A percentile compares a stretch with the other conserved stretches of the same genome.
phyloP scores from a whole-genome alignment of 1,140 invertebrate species.

The Phortica variegata region DNA sequence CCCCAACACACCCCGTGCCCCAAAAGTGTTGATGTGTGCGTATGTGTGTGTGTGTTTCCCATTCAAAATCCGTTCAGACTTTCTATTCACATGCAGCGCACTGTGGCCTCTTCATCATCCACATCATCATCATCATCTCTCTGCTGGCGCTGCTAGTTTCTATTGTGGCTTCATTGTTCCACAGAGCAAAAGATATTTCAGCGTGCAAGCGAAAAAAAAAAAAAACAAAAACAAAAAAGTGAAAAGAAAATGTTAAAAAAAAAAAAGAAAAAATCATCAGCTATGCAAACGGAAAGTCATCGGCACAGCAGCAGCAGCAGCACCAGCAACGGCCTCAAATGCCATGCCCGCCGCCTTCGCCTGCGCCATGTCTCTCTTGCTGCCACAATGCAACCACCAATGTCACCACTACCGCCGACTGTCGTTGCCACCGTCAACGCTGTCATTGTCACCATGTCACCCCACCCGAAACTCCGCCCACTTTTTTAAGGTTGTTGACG shows the following conservation, averaged over 20 bases:
- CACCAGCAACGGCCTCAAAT: not conserved
- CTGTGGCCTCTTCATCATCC: not conserved
- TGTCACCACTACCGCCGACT: conserved; percentile 3
- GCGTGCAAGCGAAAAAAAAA: conserved; percentile 48
- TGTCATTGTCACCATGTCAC: conserved; percentile 16
- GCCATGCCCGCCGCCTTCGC: not conserved
- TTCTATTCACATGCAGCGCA: conserved; percentile 36
- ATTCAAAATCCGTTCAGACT: conserved; percentile 54
- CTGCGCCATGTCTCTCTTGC: not conserved
- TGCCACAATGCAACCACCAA: conserved; percentile 32
- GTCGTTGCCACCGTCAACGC: conserved; percentile 1
- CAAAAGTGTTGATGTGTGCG: too few relatives aligned
- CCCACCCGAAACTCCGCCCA: not conserved
- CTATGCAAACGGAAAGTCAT: conserved; percentile 1
- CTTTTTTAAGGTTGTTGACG: conserved; percentile 4
- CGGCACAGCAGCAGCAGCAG: conserved; percentile 1
- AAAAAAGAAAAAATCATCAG: conserved; percentile 47
- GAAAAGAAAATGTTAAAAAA: conserved; percentile 22
- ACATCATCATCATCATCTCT: conserved; percentile 12
- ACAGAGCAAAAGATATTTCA: conserved; percentile 55
- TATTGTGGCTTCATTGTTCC: conserved; percentile 55
- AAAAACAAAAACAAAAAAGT: conserved; percentile 15
- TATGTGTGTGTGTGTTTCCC: conserved; percentile 48
- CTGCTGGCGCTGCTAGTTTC: conserved; percentile 44
- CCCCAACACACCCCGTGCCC: too few relatives aligned